Conservation (phyloP, 2,888 invertebrate species). For the Halictus ligatus region DNA sequence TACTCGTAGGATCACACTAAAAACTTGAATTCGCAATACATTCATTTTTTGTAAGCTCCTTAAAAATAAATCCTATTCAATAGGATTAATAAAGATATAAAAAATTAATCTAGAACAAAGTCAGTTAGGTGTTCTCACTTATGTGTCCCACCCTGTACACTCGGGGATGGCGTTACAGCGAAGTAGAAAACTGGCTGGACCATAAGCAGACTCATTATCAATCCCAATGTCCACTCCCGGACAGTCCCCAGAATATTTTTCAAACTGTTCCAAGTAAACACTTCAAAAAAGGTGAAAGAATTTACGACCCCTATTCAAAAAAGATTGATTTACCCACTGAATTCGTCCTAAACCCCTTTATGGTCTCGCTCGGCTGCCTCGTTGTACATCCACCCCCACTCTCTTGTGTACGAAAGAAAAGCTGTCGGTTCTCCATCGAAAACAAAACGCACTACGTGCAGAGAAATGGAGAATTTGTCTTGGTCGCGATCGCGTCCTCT, state of each 20-base stretch:
- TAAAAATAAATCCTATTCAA: not conserved
- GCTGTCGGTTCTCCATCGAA: not conserved
- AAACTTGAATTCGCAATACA: too few species aligned
- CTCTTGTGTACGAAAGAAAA: conserved; percentile 1
- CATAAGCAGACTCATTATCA: not conserved
- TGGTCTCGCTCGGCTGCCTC: not conserved
- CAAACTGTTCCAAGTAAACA: not conserved
- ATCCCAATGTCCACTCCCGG: too few species aligned
- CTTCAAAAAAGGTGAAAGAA: not conserved
- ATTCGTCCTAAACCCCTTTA: not conserved
- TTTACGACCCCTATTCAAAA: not conserved
- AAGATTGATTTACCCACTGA: not conserved
- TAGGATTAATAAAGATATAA: not conserved
- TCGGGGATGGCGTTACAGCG: not conserved
- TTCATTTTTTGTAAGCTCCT: not conserved
- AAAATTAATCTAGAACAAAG: not conserved
- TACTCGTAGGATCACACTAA: too few species aligned
- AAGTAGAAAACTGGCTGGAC: not conserved
- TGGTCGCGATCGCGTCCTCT: not conserved
- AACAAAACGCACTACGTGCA: not conserved
- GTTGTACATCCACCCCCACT: not conserved
- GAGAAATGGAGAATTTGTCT: conserved; percentile 57
- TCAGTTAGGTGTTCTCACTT: not conserved
- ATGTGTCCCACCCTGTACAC: conserved; percentile 17
- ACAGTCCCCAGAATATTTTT: not conserved